Percentiles rank a stretch among this genome's conserved stretches.
phyloP scores from a whole-genome alignment of 2,888 invertebrate species.

The Apamea sordens region DNA sequence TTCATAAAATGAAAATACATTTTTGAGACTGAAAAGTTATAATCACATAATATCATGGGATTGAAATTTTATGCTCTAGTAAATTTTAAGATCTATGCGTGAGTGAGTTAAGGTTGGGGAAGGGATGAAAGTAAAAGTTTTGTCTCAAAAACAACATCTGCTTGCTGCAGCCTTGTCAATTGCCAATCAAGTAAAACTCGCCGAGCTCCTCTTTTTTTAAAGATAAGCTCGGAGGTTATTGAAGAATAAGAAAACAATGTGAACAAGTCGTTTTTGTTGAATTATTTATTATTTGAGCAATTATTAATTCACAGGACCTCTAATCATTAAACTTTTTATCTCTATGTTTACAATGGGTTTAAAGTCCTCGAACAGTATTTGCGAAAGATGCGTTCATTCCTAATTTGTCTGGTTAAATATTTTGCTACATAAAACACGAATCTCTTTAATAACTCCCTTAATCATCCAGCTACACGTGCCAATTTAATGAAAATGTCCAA shows the following conservation, averaged over 20 bases:
- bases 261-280: background rate
- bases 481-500: constrained; percentile 67
- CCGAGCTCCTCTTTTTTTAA: background rate
- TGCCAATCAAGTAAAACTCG: background rate
- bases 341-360: background rate
- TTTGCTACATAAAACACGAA: background rate
- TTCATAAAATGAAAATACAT: constrained; percentile 49
- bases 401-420: no score
- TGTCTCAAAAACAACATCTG: background rate
- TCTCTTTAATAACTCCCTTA: background rate
- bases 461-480: constrained; percentile 62
- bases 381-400: background rate
- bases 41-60: constrained; percentile 63
- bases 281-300: background rate
- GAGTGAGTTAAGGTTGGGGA: constrained; percentile 26
- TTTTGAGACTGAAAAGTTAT: constrained; percentile 50
- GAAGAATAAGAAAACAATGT: background rate
- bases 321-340: background rate
- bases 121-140: background rate
- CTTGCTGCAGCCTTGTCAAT: background rate
- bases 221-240: no score
- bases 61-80: constrained; percentile 55
- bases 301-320: background rate
- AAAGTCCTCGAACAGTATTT: background rate
- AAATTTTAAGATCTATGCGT: constrained; percentile 35